Base-by-base conservation (phyloP, 2,888 invertebrate genomes). In the Eupsilia transversa region DNA sequence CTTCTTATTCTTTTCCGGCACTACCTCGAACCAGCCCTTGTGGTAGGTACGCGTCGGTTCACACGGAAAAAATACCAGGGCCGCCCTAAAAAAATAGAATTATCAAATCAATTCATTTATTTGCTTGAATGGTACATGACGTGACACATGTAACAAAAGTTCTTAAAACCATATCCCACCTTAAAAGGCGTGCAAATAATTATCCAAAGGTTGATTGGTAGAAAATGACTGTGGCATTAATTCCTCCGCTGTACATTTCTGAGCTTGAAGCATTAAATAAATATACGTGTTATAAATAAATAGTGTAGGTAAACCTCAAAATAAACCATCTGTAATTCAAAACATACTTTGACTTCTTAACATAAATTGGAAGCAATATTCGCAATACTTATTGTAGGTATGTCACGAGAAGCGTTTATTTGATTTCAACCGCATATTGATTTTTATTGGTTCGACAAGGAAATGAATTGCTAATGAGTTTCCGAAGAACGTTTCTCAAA, bases 381-480 rank as follows among this genome's bases (percentile, higher is more conserved):
- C 9, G n/a, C 61, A n/a, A 17, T 49, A 17, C 33, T 7, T 60
- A 67, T 49, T 63, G 35, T 61, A 65, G 20, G n/a, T 27, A 65
- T 23, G n/a, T 27, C 52, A 68, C 52, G 60, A 56, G 41, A 33
- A 61, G 17, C 63, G 65, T 70, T 73, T 72, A 71, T 70, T 66
- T 78, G 46, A 69, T 69, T 49, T 73, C 23, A 49, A 72, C 57
- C 59, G 67, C 63, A 65, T 57, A 60, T 74, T 66, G 14, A 64
- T 74, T 67, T 59, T 64, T 75, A 72, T 75, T 70, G 52, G 17
- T 65, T 76, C 54, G 49, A 76, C 41, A 63, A 84, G 81, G 80
- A 85, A 85, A 84, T 60, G 41, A 83, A 61, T 72, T 38, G 61
- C 43, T 70, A 74, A 74, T 79, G 69, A 70, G 65, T 69, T 76